phyloP scores from a whole-genome alignment of 2,888 invertebrate species.

The Drosophila tripunctata region DNA sequence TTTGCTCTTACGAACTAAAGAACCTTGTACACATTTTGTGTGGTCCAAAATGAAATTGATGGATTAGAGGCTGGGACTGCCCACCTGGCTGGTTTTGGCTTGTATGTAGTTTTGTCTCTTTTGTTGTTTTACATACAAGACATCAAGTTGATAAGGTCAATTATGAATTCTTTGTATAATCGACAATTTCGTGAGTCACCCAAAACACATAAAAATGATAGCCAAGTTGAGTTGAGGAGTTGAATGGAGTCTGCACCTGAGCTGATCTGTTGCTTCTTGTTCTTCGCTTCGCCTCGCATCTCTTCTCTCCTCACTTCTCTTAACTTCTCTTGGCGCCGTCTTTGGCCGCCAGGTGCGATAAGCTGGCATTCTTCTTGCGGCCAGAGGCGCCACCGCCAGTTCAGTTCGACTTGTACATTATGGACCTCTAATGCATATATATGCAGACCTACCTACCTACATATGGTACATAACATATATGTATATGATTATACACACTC shows the following conservation, averaged over 20 bases:
- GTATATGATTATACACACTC: slow-evolving; percentile 7
- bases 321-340: slow-evolving; percentile 63
- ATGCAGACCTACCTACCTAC: not conserved
- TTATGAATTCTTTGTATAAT: slow-evolving; percentile 70
- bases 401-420: slow-evolving; percentile 37
- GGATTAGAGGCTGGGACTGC: slow-evolving; percentile 52
- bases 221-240: not conserved
- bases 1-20: too few relatives aligned
- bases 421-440: slow-evolving; percentile 71
- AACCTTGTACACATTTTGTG: slow-evolving; percentile 37
- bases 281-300: not conserved
- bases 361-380: slow-evolving; percentile 71
- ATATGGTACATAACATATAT: slow-evolving; percentile 13
- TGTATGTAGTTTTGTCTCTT: not conserved
- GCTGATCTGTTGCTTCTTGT: slow-evolving; percentile 30
- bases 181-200: slow-evolving; percentile 69
- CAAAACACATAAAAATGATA: slow-evolving; percentile 61
- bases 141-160: slow-evolving; percentile 69
- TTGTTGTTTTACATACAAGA: slow-evolving; percentile 49
- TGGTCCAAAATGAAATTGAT: slow-evolving; percentile 65
- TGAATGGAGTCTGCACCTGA: slow-evolving; percentile 55
- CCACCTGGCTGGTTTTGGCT: slow-evolving; percentile 59
- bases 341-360: slow-evolving; percentile 74
- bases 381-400: slow-evolving; percentile 56
- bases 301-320: not conserved